These are phyloP conservation scores for Papilio machaon DNA, from an alignment of 1,140 invertebrate species.

Conservation along the genomic window DNA sequence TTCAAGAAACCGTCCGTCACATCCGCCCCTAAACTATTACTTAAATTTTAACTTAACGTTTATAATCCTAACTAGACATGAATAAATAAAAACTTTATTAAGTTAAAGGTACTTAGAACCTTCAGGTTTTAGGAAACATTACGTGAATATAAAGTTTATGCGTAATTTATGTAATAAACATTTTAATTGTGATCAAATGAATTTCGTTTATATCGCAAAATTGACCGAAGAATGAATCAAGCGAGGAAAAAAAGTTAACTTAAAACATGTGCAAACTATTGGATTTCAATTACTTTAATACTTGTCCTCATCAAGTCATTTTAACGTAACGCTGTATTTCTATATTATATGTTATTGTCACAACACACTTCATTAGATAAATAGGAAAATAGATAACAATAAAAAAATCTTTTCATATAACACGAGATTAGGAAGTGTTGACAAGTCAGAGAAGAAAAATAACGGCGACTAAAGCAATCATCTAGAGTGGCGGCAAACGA, in stretches of 20 bases:
- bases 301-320: not conserved
- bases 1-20: not conserved
- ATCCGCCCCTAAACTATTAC: constrained; percentile 20
- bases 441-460: constrained; percentile 22
- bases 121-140: not conserved
- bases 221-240: not conserved
- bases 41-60: constrained; percentile 8
- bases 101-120: not conserved
- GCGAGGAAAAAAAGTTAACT: not conserved
- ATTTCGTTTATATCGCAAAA: not conserved
- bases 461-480: not conserved
- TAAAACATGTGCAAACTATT: not conserved
- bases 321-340: not conserved
- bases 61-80: constrained; percentile 13
- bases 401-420: not conserved
- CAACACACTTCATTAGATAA: not conserved
- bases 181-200: not conserved
- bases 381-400: not conserved
- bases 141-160: not conserved
- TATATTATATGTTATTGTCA: too few relatives aligned
- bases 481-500: not conserved
- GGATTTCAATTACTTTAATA: not conserved
- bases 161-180: not conserved
- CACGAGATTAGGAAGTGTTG: not conserved
- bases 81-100: not conserved